Evolutionary conservation across 2,888 invertebrate species (phyloP), one percentile per base, ranked within the genome.

Genomic region (Netelia virgata): DNA sequence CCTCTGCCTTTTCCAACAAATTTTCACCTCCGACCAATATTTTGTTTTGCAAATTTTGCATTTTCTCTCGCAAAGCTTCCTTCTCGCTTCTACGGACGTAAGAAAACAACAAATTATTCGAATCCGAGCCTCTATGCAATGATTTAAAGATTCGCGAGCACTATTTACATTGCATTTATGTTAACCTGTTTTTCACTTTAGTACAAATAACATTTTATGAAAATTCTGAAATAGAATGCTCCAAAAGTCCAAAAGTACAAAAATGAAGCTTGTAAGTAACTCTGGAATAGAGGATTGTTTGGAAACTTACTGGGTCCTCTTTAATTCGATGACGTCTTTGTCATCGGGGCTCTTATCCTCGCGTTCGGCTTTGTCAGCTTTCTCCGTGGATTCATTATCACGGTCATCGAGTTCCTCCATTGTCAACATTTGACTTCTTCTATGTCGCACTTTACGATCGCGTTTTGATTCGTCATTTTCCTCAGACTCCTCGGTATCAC

Each of bases 11-110:
- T 93, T 99, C 99, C 86, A 99, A 95, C 8, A 99, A 95, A 94
- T 99, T 99, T 94, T 99, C 99, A 0, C 99, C 99, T 0, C 99
- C 99, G 0, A 99, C 98, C 23, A 99, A 95, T 77, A 99, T 98
- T 94, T 99, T 99, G 87, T 98, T 98, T 93, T 99, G 98, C 70
- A 99, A 95, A 8, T 97, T 97, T 86, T 96, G 96, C 79, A 99
- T 96, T 92, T 99, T 98, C 83, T 97, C 96, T 82, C 97, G 95
- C 5, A 99, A 93, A 72, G 96, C 96, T 86, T 97, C 96, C 92
- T 98, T 98, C 91, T 98, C 98, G 73, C 94, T 94, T 86, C 95
- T 95, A 83, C 3, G 86, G 90, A 86, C 69, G 14, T 57, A 61
- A 63, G 64, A 61, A 14, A 66, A 10, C 9, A 76, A 53, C 50